Base-by-base conservation (phyloP, 2,113 vertebrate species). In the Eclectus roratus region DNA sequence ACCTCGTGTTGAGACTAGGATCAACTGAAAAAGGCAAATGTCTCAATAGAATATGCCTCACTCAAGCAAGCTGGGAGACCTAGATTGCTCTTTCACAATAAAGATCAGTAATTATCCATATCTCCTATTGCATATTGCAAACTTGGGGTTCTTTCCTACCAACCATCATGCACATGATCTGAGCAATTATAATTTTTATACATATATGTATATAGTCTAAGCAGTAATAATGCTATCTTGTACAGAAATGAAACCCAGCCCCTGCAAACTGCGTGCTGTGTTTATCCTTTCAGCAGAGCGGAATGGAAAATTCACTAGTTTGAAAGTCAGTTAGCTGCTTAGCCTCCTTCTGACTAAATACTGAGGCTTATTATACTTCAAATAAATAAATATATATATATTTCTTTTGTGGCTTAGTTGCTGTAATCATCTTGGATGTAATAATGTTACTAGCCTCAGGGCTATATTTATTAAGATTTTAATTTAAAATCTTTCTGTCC, bases 401-500 rank as follows among this genome's bases (percentile, higher is more conserved):
- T 97, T 98, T 97, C 97, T 97, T 96, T 97, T 97, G 98, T 97
- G 97, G 97, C 97, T 98, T 97, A 92, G 96, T 97, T 95, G 90
- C 97, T 97, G 97, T 97, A 98, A 97, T 98, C 97, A 97, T 97
- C 96, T 97, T 97, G 95, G 95, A 97, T 98, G 97, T 98, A 98
- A 98, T 98, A 98, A 97, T 96, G 97, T 96, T 97, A 93, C 95
- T 97, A 97, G 97, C 97, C 96, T 97, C 96, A 98, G 97, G 97
- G 96, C 93, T 97, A 74, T 97, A 97, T 98, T 98, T 98, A 98
- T 97, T 97, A 98, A 97, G 97, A 96, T 98, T 98, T 96, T 96
- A 98, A 97, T 98, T 98, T 97, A 97, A 97, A 98, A 97, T 94
- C 91, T 89, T 97, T 97, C 88, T 98, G 97, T 97, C 84, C 85